Percentiles rank a stretch among this genome's conserved stretches.
These are phyloP conservation scores for Thamnophis elegans DNA, from an alignment of 2,797 vertebrate species.

Conservation along the genomic window DNA sequence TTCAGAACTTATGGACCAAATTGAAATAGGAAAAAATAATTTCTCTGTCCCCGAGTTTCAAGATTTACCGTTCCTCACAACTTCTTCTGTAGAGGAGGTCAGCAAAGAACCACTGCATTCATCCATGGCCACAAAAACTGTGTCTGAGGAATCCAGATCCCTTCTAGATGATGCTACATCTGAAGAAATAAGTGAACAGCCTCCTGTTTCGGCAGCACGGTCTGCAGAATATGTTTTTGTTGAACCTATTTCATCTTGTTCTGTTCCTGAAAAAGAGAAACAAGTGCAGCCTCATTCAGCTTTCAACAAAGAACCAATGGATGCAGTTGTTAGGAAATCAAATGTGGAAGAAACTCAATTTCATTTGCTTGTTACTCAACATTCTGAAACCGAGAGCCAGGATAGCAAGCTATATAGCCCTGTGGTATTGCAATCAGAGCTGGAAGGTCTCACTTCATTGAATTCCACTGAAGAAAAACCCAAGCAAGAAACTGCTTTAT, in stretches of 20 bases:
- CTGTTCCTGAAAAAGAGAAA: neutral
- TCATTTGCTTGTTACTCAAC: neutral
- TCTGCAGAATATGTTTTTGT: neutral
- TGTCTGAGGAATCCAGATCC: neutral
- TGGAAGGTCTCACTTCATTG: neutral
- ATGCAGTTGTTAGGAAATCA: neutral
- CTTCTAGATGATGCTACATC: neutral
- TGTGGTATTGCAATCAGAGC: neutral
- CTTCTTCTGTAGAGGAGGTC: neutral
- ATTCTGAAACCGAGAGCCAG: neutral
- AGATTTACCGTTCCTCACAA: neutral
- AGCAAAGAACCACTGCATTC: neutral
- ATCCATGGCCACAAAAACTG: neutral
- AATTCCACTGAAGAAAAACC: neutral
- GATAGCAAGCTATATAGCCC: neutral
- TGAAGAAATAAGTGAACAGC: neutral
- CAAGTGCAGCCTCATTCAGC: neutral
- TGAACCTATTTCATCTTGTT: neutral
- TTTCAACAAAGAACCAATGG: neutral
- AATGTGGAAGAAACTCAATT: neutral
- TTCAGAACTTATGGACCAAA: neutral
- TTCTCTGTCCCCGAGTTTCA: neutral
- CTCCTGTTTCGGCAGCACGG: neutral
- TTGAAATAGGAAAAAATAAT: neutral
- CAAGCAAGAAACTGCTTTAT: neutral